Evolutionary conservation across 2,888 invertebrate genomes (phyloP).

Genomic region (Chloromyia formosa): DNA sequence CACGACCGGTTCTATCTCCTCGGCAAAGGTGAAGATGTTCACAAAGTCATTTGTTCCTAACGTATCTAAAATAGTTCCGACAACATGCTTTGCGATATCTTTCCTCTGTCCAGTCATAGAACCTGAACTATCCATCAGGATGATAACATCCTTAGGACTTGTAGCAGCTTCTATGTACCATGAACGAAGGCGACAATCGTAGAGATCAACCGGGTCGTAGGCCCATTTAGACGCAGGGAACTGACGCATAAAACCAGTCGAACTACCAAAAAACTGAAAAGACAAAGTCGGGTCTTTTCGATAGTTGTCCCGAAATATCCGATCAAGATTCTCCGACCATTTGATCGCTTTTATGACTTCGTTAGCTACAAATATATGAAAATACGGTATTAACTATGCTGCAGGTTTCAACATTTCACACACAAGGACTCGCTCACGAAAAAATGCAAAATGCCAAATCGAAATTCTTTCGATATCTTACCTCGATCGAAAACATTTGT

Average conservation of each 20-base stretch:
- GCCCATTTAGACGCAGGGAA: constrained; percentile 91
- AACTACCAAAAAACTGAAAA: constrained; percentile 99
- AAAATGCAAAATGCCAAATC: neutral
- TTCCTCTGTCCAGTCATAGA: constrained; percentile 89
- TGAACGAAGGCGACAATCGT: constrained; percentile 91
- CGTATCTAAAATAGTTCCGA: constrained; percentile 91
- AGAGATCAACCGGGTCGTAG: constrained; percentile 86
- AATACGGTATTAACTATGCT: too few species aligned
- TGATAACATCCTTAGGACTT: constrained; percentile 91
- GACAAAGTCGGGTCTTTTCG: constrained; percentile 86
- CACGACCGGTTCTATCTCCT: constrained; percentile 81
- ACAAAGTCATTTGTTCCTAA: constrained; percentile 98
- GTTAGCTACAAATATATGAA: constrained; percentile 67
- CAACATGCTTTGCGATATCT: constrained; percentile 90
- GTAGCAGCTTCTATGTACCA: constrained; percentile 99
- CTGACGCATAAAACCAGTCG: constrained; percentile 96
- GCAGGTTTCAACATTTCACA: constrained; percentile 6
- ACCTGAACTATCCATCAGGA: constrained; percentile 88
- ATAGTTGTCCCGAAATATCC: constrained; percentile 87
- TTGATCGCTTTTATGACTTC: constrained; percentile 91
- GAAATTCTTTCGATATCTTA: constrained; percentile 54
- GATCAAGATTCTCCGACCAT: constrained; percentile 94
- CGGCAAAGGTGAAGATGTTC: constrained; percentile 92
- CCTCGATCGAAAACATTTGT: constrained; percentile 94
- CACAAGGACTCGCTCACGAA: neutral